Percentiles rank a stretch among this genome's conserved stretches.
Conservation (phyloP, 2,888 invertebrate genomes). For the Eupithecia tripunctaria region DNA sequence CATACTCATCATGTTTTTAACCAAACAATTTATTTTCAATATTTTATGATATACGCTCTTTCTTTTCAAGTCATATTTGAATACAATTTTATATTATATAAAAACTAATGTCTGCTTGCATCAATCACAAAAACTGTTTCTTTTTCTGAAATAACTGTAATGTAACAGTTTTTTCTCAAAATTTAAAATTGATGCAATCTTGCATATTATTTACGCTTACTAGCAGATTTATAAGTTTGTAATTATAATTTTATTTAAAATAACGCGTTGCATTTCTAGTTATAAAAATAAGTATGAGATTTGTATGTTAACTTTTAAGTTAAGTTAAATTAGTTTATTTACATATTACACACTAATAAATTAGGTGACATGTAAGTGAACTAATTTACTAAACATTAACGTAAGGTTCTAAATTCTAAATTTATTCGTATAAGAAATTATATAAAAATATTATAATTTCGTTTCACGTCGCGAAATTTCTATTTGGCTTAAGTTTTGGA, state of each 20-base stretch:
- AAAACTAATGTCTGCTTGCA: constrained; percentile 15
- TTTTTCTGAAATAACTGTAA: background rate
- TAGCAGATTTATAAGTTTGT: constrained; percentile 39
- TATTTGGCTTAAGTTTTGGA: constrained; percentile 39
- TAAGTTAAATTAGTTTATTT: constrained; percentile 7
- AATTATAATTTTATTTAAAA: constrained; percentile 16
- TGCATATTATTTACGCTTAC: constrained; percentile 39
- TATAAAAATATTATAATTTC: constrained; percentile 33
- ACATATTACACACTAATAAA: background rate
- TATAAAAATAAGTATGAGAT: constrained; percentile 35
- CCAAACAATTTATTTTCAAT: no score
- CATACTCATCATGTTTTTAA: no score
- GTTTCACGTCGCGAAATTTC: constrained; percentile 39
- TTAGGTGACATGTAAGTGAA: background rate
- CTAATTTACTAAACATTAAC: constrained; percentile 1
- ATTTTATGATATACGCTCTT: background rate
- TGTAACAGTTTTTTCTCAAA: constrained; percentile 5
- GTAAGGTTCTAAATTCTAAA: constrained; percentile 23
- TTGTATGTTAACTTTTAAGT: constrained; percentile 18
- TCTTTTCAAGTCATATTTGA: background rate
- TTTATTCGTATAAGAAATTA: constrained; percentile 23
- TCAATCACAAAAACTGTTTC: background rate
- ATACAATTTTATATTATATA: background rate
- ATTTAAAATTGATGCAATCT: constrained; percentile 13
- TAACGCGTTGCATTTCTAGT: constrained; percentile 36